Evolutionary conservation across 1,140 invertebrate species (phyloP).

Genomic region (Brachionus rubens): DNA sequence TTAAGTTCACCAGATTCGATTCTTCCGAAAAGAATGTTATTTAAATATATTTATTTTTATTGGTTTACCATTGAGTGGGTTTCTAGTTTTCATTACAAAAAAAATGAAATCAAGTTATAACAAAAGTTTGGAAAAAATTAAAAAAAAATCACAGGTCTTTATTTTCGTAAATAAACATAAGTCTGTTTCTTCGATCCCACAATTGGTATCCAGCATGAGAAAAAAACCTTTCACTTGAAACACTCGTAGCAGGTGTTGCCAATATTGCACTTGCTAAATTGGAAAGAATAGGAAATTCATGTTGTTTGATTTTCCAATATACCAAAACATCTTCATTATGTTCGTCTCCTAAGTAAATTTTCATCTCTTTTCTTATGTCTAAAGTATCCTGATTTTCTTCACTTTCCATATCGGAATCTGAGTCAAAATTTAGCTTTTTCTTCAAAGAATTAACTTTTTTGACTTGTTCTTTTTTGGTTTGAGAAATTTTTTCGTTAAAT

Average conservation of each 20-base stretch:
- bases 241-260: neutral
- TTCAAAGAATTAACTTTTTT: too few species aligned
- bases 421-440: too few species aligned
- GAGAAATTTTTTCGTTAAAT: too few species aligned
- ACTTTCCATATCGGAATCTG: neutral
- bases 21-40: too few species aligned
- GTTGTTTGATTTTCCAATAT: neutral
- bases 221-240: neutral
- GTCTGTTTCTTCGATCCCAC: neutral
- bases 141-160: neutral
- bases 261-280: neutral
- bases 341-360: neutral
- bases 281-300: neutral
- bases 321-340: neutral
- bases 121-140: too few species aligned
- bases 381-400: neutral
- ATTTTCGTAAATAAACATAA: constrained; percentile 2
- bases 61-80: too few species aligned
- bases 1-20: too few species aligned
- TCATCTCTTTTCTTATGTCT: neutral
- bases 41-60: too few species aligned
- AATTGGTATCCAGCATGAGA: neutral
- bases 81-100: too few species aligned
- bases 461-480: too few species aligned
- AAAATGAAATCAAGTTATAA: too few species aligned